Conservation (phyloP, 2,888 invertebrate genomes). For the Trachelus tabidus region DNA sequence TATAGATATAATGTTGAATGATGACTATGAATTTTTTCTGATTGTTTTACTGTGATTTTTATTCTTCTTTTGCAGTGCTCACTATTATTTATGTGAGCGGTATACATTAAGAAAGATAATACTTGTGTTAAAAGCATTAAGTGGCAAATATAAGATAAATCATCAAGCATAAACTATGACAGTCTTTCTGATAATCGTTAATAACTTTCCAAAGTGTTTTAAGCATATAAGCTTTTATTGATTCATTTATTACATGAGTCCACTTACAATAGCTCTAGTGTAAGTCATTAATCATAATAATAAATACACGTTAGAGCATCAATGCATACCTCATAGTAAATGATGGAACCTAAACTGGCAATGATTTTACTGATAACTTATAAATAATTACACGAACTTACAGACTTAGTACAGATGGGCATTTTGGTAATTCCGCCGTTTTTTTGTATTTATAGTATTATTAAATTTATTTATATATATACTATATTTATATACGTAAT, state of each 20-base stretch:
- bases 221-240: conserved; percentile 64
- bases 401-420: conserved; percentile 42
- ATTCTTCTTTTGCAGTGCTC: too few relatives aligned
- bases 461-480: conserved; percentile 42
- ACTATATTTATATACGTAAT: conserved; percentile 51
- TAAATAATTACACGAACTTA: conserved; percentile 61
- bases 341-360: conserved; percentile 32
- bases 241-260: conserved; percentile 65
- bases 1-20: too few relatives aligned
- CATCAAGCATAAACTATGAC: background rate
- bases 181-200: background rate
- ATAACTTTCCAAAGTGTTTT: conserved; percentile 14
- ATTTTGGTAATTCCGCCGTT: conserved; percentile 31
- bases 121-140: too few relatives aligned
- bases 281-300: conserved; percentile 38
- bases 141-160: background rate
- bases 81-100: too few relatives aligned
- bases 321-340: conserved; percentile 53
- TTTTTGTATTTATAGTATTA: conserved; percentile 44
- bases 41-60: too few relatives aligned
- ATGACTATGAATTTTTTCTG: too few relatives aligned
- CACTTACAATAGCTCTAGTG: conserved; percentile 64
- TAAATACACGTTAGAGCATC: conserved; percentile 60
- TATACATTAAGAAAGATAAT: too few relatives aligned
- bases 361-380: conserved; percentile 46